These are phyloP conservation scores for Palythoa grandis DNA, from an alignment of 92 coral and sea anemone species.

Conservation along the genomic window DNA sequence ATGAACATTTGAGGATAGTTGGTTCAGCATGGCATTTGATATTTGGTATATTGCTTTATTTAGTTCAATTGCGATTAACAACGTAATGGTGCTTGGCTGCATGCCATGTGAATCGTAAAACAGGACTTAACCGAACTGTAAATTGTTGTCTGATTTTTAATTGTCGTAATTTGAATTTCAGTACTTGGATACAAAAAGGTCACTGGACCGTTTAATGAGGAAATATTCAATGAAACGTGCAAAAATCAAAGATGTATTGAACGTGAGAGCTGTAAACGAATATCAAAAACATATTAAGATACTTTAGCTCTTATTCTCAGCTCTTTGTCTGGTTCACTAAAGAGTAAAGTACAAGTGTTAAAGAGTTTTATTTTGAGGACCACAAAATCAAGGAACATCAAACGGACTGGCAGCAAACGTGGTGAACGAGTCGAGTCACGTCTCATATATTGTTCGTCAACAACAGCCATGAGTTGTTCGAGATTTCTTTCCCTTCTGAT, in stretches of 20 bases:
- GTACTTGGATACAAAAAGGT: slow-evolving; percentile 1
- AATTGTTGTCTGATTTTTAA: neutral
- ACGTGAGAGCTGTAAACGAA: neutral
- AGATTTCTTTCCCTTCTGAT: slow-evolving; percentile 67
- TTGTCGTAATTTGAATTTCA: slow-evolving; percentile 4
- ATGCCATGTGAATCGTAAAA: too few species aligned
- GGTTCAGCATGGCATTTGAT: too few species aligned
- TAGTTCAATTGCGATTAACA: too few species aligned
- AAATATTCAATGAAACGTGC: slow-evolving; percentile 2
- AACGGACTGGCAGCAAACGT: neutral
- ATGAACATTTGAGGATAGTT: too few species aligned
- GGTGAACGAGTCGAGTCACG: neutral
- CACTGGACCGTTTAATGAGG: neutral
- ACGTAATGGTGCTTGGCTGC: too few species aligned
- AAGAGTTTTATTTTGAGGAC: neutral
- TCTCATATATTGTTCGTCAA: neutral
- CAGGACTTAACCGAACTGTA: too few species aligned
- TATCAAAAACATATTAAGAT: neutral
- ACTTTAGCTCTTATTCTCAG: neutral
- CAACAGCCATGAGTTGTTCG: slow-evolving; percentile 66
- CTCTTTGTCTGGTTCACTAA: neutral
- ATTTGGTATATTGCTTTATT: too few species aligned
- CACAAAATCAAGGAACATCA: neutral
- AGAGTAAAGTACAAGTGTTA: too few species aligned
- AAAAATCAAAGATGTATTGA: neutral